Percentiles rank a stretch among this genome's conserved stretches.
Evolutionary conservation across 2,113 vertebrate species (phyloP).

Genomic region (Mugil cephalus): DNA sequence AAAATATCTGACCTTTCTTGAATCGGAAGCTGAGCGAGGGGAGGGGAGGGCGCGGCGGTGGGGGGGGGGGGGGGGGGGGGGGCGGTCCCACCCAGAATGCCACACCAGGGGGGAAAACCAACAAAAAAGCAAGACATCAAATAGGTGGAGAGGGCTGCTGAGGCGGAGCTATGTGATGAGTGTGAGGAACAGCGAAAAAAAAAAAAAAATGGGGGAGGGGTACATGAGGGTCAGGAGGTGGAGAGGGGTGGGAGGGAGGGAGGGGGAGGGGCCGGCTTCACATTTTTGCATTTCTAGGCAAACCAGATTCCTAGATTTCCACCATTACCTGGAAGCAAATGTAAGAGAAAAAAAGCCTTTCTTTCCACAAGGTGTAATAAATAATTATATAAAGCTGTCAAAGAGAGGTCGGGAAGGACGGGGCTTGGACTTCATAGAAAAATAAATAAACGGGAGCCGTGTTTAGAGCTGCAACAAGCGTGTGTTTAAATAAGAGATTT

Average conservation of each 20-base stretch:
- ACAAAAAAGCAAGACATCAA: slow-evolving; percentile 71
- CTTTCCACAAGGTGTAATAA: neutral
- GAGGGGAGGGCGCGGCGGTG: too few relatives aligned
- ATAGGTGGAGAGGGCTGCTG: slow-evolving; percentile 53
- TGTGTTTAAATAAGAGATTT: neutral
- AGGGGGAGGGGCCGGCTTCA: slow-evolving; percentile 48
- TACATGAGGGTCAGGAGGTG: slow-evolving; percentile 67
- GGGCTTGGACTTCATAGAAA: too few relatives aligned
- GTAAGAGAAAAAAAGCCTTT: neutral
- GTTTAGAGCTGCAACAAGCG: neutral
- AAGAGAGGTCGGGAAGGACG: neutral
- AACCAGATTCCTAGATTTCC: slow-evolving; percentile 47
- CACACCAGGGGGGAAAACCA: slow-evolving; percentile 60
- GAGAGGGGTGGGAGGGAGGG: slow-evolving; percentile 9
- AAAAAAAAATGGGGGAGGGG: slow-evolving; percentile 39
- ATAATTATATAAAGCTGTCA: neutral
- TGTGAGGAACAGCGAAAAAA: slow-evolving; percentile 57
- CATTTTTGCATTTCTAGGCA: slow-evolving; percentile 56
- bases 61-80: too few relatives aligned
- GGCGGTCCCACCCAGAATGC: slow-evolving; percentile 59
- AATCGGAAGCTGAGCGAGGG: slow-evolving; percentile 38
- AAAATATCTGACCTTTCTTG: slow-evolving; percentile 68
- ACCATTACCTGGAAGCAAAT: slow-evolving; percentile 7
- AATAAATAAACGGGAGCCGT: neutral
- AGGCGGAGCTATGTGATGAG: slow-evolving; percentile 60